Conservation (phyloP, 1,140 invertebrate genomes). For the Drosophila obscura region DNA sequence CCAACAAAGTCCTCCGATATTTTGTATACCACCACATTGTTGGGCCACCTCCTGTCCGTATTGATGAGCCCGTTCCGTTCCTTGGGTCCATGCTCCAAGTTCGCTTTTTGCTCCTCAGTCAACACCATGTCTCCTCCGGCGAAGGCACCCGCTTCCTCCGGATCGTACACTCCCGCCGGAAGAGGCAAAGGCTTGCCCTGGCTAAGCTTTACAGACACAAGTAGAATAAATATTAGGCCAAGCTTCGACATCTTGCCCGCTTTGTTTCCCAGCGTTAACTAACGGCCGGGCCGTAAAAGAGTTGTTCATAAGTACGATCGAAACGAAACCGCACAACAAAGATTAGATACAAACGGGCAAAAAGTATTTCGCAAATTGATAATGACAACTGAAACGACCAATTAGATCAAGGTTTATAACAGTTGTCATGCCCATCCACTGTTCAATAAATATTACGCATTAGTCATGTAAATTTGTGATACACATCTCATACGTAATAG, state of each 20-base stretch:
- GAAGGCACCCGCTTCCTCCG: conserved; percentile 62
- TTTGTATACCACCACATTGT: conserved; percentile 86
- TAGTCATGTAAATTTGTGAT: conserved; percentile 48
- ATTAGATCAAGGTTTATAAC: conserved; percentile 28
- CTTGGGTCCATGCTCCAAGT: conserved; percentile 34
- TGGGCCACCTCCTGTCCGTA: conserved; percentile 86
- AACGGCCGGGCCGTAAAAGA: conserved; percentile 11
- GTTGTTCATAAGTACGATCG: conserved; percentile 31
- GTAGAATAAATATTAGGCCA: conserved; percentile 28
- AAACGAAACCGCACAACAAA: background rate
- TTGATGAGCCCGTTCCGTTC: conserved; percentile 86
- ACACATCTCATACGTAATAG: conserved; percentile 37
- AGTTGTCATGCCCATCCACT: conserved; percentile 2
- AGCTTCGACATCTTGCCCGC: conserved; percentile 52
- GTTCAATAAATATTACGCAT: conserved; percentile 6
- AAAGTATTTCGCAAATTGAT: conserved; percentile 44
- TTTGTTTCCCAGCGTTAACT: conserved; percentile 37
- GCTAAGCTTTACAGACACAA: conserved; percentile 21
- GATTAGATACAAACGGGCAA: conserved; percentile 47
- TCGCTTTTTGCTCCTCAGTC: conserved; percentile 74
- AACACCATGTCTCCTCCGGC: conserved; percentile 85
- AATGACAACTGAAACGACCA: conserved; percentile 17
- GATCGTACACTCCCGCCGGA: conserved; percentile 36
- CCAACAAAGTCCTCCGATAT: conserved; percentile 84
- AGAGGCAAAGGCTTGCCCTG: conserved; percentile 25